Evolutionary conservation across 2,797 vertebrate species (phyloP).

Genomic region (Semaprochilodus insignis): DNA sequence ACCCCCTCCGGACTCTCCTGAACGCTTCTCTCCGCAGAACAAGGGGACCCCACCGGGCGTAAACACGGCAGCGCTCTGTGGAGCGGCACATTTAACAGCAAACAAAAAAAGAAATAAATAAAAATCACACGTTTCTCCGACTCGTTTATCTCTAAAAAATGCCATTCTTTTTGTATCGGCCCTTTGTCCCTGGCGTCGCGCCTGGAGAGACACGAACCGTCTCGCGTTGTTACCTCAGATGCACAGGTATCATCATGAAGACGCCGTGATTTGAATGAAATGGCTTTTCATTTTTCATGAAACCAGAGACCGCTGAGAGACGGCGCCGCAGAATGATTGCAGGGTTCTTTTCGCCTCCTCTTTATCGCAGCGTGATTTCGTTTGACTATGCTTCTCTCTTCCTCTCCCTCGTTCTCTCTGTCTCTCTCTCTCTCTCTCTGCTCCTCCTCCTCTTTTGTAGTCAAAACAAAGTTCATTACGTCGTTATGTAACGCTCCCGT

Average conservation of each 20-base stretch:
- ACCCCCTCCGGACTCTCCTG: not conserved
- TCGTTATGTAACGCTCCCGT: slow-evolving; percentile 60
- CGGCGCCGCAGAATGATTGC: slow-evolving; percentile 10
- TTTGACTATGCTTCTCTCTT: slow-evolving; percentile 6
- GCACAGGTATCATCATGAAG: slow-evolving; percentile 3
- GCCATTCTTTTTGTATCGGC: not conserved
- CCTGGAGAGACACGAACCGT: not conserved
- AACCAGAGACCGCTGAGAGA: slow-evolving; percentile 45
- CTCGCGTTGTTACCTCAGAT: not conserved
- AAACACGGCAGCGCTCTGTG: slow-evolving; percentile 14
- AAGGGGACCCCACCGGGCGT: not conserved
- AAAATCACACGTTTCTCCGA: not conserved
- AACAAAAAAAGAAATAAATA: not conserved
- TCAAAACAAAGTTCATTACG: slow-evolving; percentile 71
- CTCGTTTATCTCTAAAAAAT: slow-evolving; percentile 35
- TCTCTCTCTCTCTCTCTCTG: slow-evolving; percentile 52
- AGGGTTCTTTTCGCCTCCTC: slow-evolving; percentile 55
- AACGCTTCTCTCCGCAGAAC: not conserved
- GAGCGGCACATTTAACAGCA: slow-evolving; percentile 23
- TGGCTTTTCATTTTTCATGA: slow-evolving; percentile 22
- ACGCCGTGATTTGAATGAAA: slow-evolving; percentile 25
- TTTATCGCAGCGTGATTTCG: slow-evolving; percentile 50
- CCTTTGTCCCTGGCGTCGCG: slow-evolving; percentile 17
- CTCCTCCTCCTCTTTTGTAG: slow-evolving; percentile 62
- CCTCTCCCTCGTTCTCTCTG: slow-evolving; percentile 39